Evolutionary conservation across 2,113 vertebrate genomes (phyloP), one percentile per base, ranked within the genome.

Genomic region (Lepus timidus): DNA sequence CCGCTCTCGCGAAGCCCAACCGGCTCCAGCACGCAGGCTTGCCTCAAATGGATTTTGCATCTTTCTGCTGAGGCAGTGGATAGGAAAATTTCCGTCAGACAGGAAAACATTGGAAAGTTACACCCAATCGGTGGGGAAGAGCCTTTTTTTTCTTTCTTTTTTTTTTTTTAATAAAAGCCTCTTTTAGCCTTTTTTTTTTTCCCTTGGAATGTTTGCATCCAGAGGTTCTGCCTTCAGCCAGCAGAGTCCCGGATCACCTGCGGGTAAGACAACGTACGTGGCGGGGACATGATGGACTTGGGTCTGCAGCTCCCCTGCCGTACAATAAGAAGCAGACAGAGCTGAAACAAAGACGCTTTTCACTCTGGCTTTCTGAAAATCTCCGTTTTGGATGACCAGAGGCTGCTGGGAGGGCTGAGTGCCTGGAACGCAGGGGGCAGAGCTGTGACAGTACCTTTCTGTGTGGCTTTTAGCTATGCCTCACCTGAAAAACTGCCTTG

Each of bases 21-120:
- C 13, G 75, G 58, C 71, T 92, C 27, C 14, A 55, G 14, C 14
- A 62, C 19, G 58, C 79, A 79, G 36, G 29, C 83, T 67, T 75
- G 71, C 78, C 81, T 75, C 14, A 95, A 95, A 91, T 16, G 85
- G 78, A 87, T 90, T 95, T 85, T 81, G 88, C 96, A 91, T 96
- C 88, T 94, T 83, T 92, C 74, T 90, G 58, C 85, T 88, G 55
- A 90, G 73, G 70, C 64, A 17, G 52, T 52, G 62, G 61, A 95
- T 36, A 91, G 96, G 94, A 97, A 97, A 96, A 96, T 96, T 94
- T 97, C 78, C 55, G 90, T 92, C 90, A 94, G 94, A 88, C 81
- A 94, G 92, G 88, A 97, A 97, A 96, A 93, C 75, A 83, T 36
- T 88, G 81, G n/a, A 96, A 95, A 92, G 95, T 88, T 88, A 96